Percentiles rank a stretch among this genome's conserved stretches.
Evolutionary conservation across 2,797 vertebrate genomes (phyloP).

Genomic region (Onychomys leucogaster): DNA sequence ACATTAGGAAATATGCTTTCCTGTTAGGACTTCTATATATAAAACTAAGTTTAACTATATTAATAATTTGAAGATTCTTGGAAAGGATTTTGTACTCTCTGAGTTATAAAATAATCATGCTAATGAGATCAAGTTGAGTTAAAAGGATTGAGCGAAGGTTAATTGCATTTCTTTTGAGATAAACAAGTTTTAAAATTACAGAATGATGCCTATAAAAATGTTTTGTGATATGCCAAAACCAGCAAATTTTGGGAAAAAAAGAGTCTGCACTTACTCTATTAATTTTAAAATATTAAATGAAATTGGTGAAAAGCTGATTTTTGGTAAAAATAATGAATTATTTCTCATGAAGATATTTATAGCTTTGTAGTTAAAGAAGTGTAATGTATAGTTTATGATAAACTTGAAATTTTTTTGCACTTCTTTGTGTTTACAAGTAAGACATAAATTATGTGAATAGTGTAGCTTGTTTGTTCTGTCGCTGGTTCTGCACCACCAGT

Average conservation of each 20-base stretch:
- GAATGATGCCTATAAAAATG: not conserved
- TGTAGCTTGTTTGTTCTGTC: not conserved
- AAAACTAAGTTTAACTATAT: not conserved
- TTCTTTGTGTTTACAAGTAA: not conserved
- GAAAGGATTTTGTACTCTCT: not conserved
- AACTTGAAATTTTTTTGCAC: not conserved
- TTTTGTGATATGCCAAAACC: not conserved
- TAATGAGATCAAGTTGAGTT: constrained; percentile 27
- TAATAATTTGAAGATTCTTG: constrained; percentile 18
- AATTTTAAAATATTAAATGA: constrained; percentile 9
- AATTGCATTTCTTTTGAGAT: constrained; percentile 58
- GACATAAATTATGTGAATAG: not conserved
- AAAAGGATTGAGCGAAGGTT: not conserved
- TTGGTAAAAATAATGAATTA: constrained; percentile 24
- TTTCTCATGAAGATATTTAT: not conserved
- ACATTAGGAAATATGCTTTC: not conserved
- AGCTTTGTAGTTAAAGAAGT: not conserved
- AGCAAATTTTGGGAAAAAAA: constrained; percentile 11
- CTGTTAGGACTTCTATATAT: not conserved
- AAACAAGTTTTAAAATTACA: constrained; percentile 49
- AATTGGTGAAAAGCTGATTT: not conserved
- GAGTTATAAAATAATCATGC: not conserved
- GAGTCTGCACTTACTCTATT: not conserved
- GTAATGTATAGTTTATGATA: not conserved
- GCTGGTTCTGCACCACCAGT: not conserved